Conservation (phyloP, 2,888 invertebrate genomes). For the Rapana venosa region DNA sequence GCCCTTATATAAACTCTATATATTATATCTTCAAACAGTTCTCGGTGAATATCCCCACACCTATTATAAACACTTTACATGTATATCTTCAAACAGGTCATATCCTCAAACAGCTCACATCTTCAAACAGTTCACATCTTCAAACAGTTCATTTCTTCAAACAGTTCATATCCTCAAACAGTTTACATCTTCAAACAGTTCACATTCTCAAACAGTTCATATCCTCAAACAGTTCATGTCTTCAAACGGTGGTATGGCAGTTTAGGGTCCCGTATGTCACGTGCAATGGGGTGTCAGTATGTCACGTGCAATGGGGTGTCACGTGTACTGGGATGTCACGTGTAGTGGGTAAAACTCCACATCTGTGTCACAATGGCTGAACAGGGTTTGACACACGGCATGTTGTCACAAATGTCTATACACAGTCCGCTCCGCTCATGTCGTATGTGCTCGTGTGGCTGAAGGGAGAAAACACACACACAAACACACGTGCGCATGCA, state of each 20-base stretch:
- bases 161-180: background rate
- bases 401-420: conserved; percentile 29
- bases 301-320: background rate
- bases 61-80: too few species aligned
- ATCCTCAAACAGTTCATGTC: background rate
- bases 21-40: too few species aligned
- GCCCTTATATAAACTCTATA: too few species aligned
- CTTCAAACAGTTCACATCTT: too few species aligned
- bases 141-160: too few species aligned
- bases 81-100: too few species aligned
- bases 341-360: conserved; percentile 32
- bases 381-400: conserved; percentile 33
- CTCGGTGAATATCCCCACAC: too few species aligned
- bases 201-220: background rate
- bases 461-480: background rate
- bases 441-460: conserved; percentile 33
- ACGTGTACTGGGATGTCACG: background rate
- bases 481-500: background rate
- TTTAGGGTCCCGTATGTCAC: too few species aligned
- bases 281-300: background rate
- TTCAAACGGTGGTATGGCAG: too few species aligned
- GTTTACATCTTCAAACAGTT: background rate
- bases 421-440: conserved; percentile 37
- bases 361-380: conserved; percentile 26
- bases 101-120: too few species aligned